Evolutionary conservation across 1,140 invertebrate genomes (phyloP).

Genomic region (Hyposmocoma kahamanoa): DNA sequence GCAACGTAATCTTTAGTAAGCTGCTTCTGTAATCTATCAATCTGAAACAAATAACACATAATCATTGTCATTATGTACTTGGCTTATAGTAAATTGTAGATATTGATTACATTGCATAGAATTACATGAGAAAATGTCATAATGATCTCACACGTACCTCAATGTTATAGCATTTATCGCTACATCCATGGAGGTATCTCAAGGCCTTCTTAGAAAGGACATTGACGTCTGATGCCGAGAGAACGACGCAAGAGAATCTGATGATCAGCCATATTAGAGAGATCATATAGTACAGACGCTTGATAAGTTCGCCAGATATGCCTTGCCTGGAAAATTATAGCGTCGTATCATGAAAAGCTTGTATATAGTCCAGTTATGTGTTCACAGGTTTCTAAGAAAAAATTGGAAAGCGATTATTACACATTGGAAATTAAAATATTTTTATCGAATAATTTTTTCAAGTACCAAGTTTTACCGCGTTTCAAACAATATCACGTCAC

Average conservation of each 20-base stretch:
- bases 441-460: too few species aligned
- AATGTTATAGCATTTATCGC: slow-evolving; percentile 28
- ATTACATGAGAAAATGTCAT: too few species aligned
- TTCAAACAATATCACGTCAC: too few species aligned
- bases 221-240: slow-evolving; percentile 38
- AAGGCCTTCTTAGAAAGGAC: slow-evolving; percentile 29
- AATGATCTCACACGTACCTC: slow-evolving; percentile 40
- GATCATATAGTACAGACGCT: slow-evolving; percentile 29
- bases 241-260: slow-evolving; percentile 25
- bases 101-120: too few species aligned
- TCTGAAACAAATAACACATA: slow-evolving; percentile 46
- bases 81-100: too few species aligned
- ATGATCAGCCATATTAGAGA: slow-evolving; percentile 34
- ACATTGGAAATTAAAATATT: too few species aligned
- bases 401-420: too few species aligned
- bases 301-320: slow-evolving; percentile 11
- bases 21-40: slow-evolving; percentile 78
- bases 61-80: not conserved
- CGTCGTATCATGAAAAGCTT: too few species aligned
- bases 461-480: too few species aligned
- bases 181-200: slow-evolving; percentile 26
- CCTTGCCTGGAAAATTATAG: slow-evolving; percentile 20
- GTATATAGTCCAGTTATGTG: too few species aligned
- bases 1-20: slow-evolving; percentile 76
- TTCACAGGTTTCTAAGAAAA: too few species aligned